These are phyloP conservation scores for Drosophila watanabei DNA, from an alignment of 1,140 invertebrate species.

Conservation along the genomic window DNA sequence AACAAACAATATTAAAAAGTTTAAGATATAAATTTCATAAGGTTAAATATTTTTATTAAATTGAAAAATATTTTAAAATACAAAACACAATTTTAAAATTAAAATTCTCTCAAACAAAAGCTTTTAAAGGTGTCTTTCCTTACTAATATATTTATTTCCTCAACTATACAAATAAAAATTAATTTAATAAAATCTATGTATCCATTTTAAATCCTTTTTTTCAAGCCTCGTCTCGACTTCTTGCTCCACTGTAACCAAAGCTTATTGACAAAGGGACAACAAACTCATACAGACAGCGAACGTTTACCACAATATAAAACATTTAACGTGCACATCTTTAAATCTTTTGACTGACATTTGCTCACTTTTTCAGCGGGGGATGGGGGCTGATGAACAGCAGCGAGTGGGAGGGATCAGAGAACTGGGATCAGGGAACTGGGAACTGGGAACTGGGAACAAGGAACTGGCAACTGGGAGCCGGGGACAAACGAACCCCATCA, in stretches of 20 bases:
- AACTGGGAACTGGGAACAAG: neutral
- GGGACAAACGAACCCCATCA: constrained; percentile 71
- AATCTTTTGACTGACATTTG: constrained; percentile 77
- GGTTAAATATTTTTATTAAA: too few species aligned
- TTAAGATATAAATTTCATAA: too few species aligned
- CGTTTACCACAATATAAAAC: constrained; percentile 60
- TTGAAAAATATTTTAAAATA: too few species aligned
- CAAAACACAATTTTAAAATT: too few species aligned
- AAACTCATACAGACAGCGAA: constrained; percentile 31
- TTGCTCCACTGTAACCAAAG: constrained; percentile 32
- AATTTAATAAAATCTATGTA: neutral
- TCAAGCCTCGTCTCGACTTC: too few species aligned
- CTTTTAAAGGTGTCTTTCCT: too few species aligned
- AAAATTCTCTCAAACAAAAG: too few species aligned
- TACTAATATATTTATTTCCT: too few species aligned
- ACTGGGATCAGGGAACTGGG: constrained; percentile 4
- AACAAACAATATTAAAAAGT: too few species aligned
- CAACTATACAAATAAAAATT: neutral
- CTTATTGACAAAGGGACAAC: constrained; percentile 49
- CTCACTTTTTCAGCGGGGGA: constrained; percentile 51
- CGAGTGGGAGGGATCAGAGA: neutral
- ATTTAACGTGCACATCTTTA: constrained; percentile 74
- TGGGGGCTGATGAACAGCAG: neutral
- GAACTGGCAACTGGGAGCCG: neutral
- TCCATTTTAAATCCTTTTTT: too few species aligned